These are phyloP conservation scores for Sebastes alutus DNA, from an alignment of 2,797 vertebrate genomes.

Conservation along the genomic window DNA sequence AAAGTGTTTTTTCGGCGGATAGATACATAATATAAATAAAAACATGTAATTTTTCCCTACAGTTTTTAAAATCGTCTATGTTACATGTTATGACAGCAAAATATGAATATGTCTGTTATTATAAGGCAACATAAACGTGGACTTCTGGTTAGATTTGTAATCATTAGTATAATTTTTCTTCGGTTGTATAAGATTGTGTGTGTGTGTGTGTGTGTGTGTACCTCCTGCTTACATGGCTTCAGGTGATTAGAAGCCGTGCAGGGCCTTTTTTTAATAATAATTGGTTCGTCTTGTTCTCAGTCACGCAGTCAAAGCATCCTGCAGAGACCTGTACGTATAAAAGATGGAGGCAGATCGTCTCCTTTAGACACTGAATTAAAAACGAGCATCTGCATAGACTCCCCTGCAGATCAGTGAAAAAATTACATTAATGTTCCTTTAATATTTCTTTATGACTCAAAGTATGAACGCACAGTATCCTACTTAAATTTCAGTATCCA, in stretches of 20 bases:
- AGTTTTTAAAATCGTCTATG: not conserved
- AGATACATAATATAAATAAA: no score
- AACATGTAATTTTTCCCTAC: not conserved
- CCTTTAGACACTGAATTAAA: slow-evolving; percentile 74
- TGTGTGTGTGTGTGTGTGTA: no score
- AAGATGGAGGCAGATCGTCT: slow-evolving; percentile 87
- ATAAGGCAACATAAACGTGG: not conserved
- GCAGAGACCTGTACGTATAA: slow-evolving; percentile 83
- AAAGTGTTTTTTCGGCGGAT: no score
- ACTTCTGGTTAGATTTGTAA: slow-evolving; percentile 9
- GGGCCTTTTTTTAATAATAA: slow-evolving; percentile 81
- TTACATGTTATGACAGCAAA: not conserved
- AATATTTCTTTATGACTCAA: not conserved
- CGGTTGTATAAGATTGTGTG: not conserved
- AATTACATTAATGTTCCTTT: not conserved
- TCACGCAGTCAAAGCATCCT: slow-evolving; percentile 87
- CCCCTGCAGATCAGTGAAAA: slow-evolving; percentile 24
- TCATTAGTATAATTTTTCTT: slow-evolving; percentile 28
- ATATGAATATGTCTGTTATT: not conserved
- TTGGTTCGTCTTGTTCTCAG: slow-evolving; percentile 86
- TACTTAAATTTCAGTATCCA: not conserved
- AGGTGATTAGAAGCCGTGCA: slow-evolving; percentile 84
- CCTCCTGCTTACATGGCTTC: slow-evolving; percentile 57
- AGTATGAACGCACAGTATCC: not conserved
- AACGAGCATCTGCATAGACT: slow-evolving; percentile 49